Percentiles rank a stretch among this genome's conserved stretches.
Evolutionary conservation across 2,797 vertebrate species (phyloP).

Genomic region (Etheostoma nigrum): DNA sequence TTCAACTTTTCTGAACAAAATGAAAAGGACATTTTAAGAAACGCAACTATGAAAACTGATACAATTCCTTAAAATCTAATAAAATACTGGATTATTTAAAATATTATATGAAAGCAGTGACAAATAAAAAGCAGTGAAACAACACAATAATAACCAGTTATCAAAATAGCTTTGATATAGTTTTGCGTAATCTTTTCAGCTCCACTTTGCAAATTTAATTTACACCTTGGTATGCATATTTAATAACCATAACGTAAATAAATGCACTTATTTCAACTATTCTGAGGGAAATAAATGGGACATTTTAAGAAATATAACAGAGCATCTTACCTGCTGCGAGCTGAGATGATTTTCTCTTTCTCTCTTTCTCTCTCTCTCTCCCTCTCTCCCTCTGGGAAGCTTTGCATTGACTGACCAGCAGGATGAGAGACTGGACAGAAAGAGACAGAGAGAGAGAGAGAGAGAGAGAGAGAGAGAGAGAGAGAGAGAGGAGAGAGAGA

Average conservation of each 20-base stretch:
- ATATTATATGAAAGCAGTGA: too few relatives aligned
- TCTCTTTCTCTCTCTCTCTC: too few relatives aligned
- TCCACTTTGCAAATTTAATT: not conserved
- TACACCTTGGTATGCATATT: not conserved
- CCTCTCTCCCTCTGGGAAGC: too few relatives aligned
- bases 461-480: conserved; percentile 17
- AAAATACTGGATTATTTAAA: too few relatives aligned
- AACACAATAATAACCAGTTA: too few relatives aligned
- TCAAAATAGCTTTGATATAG: not conserved
- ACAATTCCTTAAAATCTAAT: too few relatives aligned
- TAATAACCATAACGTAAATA: not conserved
- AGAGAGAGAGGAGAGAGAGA: conserved; percentile 41
- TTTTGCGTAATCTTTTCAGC: not conserved
- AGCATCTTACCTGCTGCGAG: conserved; percentile 55
- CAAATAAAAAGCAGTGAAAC: too few relatives aligned
- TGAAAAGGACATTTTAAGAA: too few relatives aligned
- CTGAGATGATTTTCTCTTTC: conserved; percentile 11
- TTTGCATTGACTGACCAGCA: conserved; percentile 65
- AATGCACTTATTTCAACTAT: not conserved
- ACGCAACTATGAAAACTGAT: too few relatives aligned
- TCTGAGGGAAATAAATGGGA: not conserved
- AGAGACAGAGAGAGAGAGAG: conserved; percentile 22
- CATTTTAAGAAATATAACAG: not conserved
- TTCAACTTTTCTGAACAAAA: too few relatives aligned
- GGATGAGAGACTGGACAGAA: conserved; percentile 31